phyloP scores from a whole-genome alignment of 2,797 vertebrate genomes.

The Etheostoma perlongum region DNA sequence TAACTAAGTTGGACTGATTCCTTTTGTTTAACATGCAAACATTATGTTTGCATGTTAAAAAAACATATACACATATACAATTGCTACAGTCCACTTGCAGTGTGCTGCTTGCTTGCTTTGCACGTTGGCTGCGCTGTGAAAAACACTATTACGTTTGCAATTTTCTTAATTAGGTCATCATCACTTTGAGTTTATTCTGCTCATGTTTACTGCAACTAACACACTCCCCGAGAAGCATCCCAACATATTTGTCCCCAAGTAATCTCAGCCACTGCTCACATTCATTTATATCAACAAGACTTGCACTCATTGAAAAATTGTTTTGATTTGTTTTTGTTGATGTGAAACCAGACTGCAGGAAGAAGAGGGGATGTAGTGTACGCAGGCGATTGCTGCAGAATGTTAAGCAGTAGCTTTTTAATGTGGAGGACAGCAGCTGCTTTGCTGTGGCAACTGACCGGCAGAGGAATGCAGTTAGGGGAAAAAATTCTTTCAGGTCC shows the following conservation, averaged over 20 bases:
- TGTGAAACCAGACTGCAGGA: slow-evolving; percentile 33
- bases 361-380: slow-evolving; percentile 28
- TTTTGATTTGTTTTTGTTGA: slow-evolving; percentile 47
- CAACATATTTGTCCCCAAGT: slow-evolving; percentile 57
- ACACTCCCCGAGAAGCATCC: slow-evolving; percentile 36
- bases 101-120: slow-evolving; percentile 49
- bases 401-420: slow-evolving; percentile 28
- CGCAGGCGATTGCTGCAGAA: slow-evolving; percentile 35
- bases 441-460: slow-evolving; percentile 25
- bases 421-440: slow-evolving; percentile 18
- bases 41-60: no score
- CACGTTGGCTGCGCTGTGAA: slow-evolving; percentile 47
- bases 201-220: slow-evolving; percentile 61
- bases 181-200: slow-evolving; percentile 66
- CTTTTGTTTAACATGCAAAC: no score
- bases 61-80: not conserved
- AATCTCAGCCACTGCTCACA: slow-evolving; percentile 44
- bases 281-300: slow-evolving; percentile 43
- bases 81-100: slow-evolving; percentile 19
- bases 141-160: slow-evolving; percentile 48
- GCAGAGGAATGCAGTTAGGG: not conserved
- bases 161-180: slow-evolving; percentile 67
- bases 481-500: no score
- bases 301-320: slow-evolving; percentile 31
- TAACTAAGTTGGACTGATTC: not conserved